These are phyloP conservation scores for Aricia agestis DNA, from an alignment of 1,140 invertebrate genomes.

Conservation along the genomic window DNA sequence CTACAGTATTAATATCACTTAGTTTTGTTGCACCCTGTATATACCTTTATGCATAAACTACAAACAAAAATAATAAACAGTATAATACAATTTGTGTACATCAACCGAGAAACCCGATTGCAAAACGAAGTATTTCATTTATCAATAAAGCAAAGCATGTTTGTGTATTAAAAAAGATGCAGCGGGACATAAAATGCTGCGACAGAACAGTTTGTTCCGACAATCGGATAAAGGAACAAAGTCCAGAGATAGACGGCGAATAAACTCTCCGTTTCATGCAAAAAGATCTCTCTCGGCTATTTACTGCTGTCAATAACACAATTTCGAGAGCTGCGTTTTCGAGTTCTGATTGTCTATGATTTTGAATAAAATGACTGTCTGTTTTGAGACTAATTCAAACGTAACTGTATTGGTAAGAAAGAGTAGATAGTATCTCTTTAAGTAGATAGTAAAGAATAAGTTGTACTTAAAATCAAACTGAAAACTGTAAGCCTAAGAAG, in stretches of 20 bases:
- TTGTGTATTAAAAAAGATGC: neutral
- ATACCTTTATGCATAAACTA: too few species aligned
- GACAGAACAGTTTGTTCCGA: neutral
- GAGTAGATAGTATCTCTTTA: too few species aligned
- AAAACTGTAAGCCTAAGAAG: too few species aligned
- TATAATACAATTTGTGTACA: too few species aligned
- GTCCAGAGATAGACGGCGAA: neutral
- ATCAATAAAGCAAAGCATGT: neutral
- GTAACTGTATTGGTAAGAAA: too few species aligned
- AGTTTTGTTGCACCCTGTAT: too few species aligned
- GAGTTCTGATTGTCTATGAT: neutral
- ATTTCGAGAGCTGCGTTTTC: neutral
- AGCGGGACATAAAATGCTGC: neutral
- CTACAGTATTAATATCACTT: too few species aligned
- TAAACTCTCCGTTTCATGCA: neutral
- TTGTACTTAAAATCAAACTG: too few species aligned
- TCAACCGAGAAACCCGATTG: neutral
- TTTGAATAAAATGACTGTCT: neutral
- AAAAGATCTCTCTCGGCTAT: neutral
- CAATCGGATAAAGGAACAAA: slow-evolving; percentile 1
- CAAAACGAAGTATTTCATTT: neutral
- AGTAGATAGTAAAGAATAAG: too few species aligned
- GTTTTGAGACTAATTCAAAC: too few species aligned
- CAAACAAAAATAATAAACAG: too few species aligned
- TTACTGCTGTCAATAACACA: neutral